phyloP scores from a whole-genome alignment of 2,797 vertebrate genomes.

The Coracias cyanogaster region DNA sequence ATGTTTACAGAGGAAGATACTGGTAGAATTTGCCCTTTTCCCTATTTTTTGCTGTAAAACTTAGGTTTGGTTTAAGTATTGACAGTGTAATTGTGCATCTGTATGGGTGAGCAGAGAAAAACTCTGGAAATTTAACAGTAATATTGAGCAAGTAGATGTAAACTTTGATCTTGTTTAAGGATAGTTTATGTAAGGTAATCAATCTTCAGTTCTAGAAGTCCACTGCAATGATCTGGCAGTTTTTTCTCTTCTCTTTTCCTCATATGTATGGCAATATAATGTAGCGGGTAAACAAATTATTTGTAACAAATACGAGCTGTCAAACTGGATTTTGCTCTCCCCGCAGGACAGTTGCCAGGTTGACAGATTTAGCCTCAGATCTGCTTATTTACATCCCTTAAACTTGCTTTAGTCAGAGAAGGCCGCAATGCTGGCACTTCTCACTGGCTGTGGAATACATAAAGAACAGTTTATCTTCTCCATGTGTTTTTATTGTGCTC shows the following conservation, averaged over 20 bases:
- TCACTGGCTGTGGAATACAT: not conserved
- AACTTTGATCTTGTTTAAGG: not conserved
- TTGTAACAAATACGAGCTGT: not conserved
- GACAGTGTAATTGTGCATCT: not conserved
- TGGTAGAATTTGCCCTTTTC: not conserved
- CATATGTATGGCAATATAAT: not conserved
- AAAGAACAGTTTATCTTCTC: not conserved
- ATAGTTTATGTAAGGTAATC: not conserved
- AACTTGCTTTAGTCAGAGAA: not conserved
- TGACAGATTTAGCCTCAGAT: not conserved
- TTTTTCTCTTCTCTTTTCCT: not conserved
- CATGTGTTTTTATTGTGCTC: not conserved
- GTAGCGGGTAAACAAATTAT: not conserved
- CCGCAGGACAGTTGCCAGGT: not conserved
- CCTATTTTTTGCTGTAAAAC: not conserved
- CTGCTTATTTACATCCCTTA: not conserved
- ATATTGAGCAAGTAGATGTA: not conserved
- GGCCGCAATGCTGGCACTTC: not conserved
- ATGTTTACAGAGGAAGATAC: constrained; percentile 97
- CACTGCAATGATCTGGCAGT: not conserved
- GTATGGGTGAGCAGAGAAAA: not conserved
- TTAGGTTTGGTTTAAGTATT: not conserved
- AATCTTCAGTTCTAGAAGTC: not conserved
- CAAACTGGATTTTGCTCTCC: not conserved
- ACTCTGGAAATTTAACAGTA: not conserved